phyloP scores from a whole-genome alignment of 2,797 vertebrate genomes.

The Gobio occitaniae region DNA sequence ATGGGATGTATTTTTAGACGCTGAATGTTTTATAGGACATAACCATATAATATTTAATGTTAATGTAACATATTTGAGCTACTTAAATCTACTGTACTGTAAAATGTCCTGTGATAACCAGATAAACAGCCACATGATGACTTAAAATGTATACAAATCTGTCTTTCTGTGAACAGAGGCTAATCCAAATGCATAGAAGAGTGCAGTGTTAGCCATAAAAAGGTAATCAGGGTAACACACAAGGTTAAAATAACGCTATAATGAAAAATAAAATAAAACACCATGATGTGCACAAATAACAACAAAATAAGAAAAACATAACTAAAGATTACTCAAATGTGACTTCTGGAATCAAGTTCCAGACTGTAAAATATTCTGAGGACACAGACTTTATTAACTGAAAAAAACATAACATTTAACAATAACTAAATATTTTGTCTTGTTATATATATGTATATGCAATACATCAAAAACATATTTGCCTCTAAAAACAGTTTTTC shows the following conservation, averaged over 20 bases:
- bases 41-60: neutral
- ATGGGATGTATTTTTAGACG: neutral
- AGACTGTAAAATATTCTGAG: too few relatives aligned
- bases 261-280: neutral
- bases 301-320: neutral
- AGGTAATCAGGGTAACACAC: neutral
- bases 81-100: neutral
- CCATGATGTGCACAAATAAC: neutral
- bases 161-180: neutral
- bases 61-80: neutral
- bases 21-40: neutral
- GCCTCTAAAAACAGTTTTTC: too few relatives aligned
- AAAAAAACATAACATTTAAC: neutral
- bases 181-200: neutral
- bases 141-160: neutral
- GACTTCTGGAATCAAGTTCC: too few relatives aligned
- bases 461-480: too few relatives aligned
- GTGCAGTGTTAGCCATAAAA: neutral
- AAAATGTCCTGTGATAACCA: conserved; percentile 3
- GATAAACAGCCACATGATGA: neutral
- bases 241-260: neutral
- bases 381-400: neutral
- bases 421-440: too few relatives aligned
- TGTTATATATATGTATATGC: too few relatives aligned
- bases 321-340: too few relatives aligned